Evolutionary conservation across 2,797 vertebrate genomes (phyloP), one percentile per base, ranked within the genome.

Genomic region (Pterois miles): DNA sequence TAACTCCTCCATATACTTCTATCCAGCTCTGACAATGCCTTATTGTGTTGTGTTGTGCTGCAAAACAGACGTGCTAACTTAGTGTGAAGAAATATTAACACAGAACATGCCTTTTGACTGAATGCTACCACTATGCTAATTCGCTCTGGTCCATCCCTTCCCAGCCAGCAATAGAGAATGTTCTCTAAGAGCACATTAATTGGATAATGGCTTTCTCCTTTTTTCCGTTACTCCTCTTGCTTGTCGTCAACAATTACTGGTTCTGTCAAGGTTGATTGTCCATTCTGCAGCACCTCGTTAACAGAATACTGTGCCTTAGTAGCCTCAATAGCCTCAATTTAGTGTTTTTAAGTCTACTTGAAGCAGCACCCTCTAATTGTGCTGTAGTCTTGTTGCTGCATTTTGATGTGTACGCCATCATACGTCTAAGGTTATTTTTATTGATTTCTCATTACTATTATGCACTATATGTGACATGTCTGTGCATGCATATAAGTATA

Each of bases 121-220:
- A 53, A 29, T 27, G 8, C 11, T 34, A 34, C 25, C 43, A 16
- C 65, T 29, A 23, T 56, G n/a, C 20, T 50, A 18, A 56, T 64
- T 43, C 2, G 0, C n/a, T 63, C 22, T 46, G n/a, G 48, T 8
- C 56, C 27, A 33, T 69, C 36, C 43, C 8, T 34, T 56, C 31
- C 66, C 71, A 72, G 43, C 18, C 56, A 46, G 70, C 64, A 70
- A 43, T 38, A 69, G 65, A 70, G 68, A 84, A 74, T 88, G 65
- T 78, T 85, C 84, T 89, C 85, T 87, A 83, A 88, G 87, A 86
- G 81, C 74, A 88, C 76, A 91, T 93, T 90, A 91, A 94, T 93
- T 92, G 84, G 87, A 88, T 91, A 91, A 91, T 89, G 86, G 83
- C 57, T 89, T 74, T 87, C 68, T 87, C 64, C 70, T 62, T 82